phyloP scores from a whole-genome alignment of 2,888 invertebrate genomes.

The Microctonus aethiopoides region DNA sequence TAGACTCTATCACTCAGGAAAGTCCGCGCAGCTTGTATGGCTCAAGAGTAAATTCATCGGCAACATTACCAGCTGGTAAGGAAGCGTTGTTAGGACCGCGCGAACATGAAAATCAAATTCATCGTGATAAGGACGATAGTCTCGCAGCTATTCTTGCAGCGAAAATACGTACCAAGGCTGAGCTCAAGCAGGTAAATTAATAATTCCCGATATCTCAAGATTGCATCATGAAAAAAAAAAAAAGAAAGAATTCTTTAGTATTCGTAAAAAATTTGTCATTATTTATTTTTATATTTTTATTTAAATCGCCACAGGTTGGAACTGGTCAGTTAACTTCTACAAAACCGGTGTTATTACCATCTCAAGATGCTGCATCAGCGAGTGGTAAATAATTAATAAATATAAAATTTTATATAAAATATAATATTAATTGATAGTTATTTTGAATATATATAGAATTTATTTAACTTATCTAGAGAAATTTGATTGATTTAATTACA shows the following conservation, averaged over 20 bases:
- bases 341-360: constrained; percentile 49
- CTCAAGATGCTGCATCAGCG: constrained; percentile 46
- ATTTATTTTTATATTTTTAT: not conserved
- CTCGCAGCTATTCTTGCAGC: constrained; percentile 75
- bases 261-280: constrained; percentile 5
- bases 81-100: constrained; percentile 59
- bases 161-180: constrained; percentile 87
- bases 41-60: constrained; percentile 59
- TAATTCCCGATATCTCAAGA: no score
- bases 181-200: constrained; percentile 72
- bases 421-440: constrained; percentile 16
- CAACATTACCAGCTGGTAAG: constrained; percentile 56
- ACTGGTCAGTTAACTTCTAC: constrained; percentile 53
- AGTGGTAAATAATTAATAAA: constrained; percentile 13
- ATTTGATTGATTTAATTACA: constrained; percentile 21
- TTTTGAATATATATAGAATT: no score
- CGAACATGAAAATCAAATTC: constrained; percentile 59
- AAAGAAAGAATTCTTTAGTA: no score
- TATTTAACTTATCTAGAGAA: no score
- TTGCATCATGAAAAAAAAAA: no score
- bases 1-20: constrained; percentile 73
- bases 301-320: constrained; percentile 50
- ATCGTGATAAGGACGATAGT: constrained; percentile 68
- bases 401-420: constrained; percentile 7
- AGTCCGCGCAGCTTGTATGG: constrained; percentile 57